Evolutionary conservation across 2,113 vertebrate species (phyloP).

Genomic region (Brachyhypopomus occidentalis): DNA sequence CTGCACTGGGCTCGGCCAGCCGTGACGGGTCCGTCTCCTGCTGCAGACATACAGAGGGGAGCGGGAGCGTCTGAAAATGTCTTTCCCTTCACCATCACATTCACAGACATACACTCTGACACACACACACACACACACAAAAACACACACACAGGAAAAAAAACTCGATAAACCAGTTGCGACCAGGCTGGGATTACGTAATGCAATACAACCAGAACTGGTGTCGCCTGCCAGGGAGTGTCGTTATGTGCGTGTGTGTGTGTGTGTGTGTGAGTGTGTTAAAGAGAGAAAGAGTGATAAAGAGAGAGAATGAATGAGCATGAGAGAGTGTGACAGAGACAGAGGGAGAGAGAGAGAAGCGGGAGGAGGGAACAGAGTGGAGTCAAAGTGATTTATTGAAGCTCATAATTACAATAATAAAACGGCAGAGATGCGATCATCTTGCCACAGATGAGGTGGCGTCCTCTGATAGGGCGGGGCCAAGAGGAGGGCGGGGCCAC

Average conservation of each 20-base stretch:
- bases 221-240: slow-evolving; percentile 5
- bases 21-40: slow-evolving; percentile 57
- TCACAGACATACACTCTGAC: not conserved
- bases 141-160: slow-evolving; percentile 16
- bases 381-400: slow-evolving; percentile 46
- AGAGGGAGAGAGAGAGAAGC: not conserved
- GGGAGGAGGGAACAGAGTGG: slow-evolving; percentile 33
- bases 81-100: slow-evolving; percentile 34
- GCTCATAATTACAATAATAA: slow-evolving; percentile 58
- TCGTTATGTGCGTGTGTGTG: not conserved
- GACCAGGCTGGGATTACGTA: slow-evolving; percentile 55
- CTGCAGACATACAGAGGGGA: slow-evolving; percentile 44
- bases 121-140: slow-evolving; percentile 1
- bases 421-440: slow-evolving; percentile 46
- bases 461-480: slow-evolving; percentile 1
- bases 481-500: not conserved
- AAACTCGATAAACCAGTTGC: slow-evolving; percentile 49
- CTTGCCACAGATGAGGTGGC: slow-evolving; percentile 3
- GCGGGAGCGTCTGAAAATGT: slow-evolving; percentile 40
- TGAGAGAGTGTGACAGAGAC: not conserved
- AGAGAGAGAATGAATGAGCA: not conserved
- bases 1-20: slow-evolving; percentile 57
- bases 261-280: not conserved
- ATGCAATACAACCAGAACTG: slow-evolving; percentile 46
- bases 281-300: slow-evolving; percentile 1